Percentiles rank a stretch among this genome's conserved stretches.
These are phyloP conservation scores for Erynnis tages DNA, from an alignment of 2,888 invertebrate genomes.

Conservation along the genomic window DNA sequence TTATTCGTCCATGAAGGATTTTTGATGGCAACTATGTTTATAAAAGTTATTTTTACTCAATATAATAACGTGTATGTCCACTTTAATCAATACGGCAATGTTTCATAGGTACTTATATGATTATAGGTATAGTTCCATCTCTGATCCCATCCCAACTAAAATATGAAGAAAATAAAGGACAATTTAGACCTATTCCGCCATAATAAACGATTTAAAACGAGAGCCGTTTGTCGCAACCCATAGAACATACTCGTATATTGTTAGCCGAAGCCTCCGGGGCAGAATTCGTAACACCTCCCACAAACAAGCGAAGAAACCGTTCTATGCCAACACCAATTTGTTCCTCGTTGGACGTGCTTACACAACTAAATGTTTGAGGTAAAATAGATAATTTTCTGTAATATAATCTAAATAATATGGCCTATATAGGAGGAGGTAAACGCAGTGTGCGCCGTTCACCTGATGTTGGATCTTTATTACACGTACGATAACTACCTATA, in stretches of 20 bases:
- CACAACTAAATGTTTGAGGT: conserved; percentile 19
- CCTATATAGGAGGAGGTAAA: neutral
- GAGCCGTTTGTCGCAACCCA: conserved; percentile 53
- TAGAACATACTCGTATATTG: conserved; percentile 60
- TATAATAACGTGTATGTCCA: no score
- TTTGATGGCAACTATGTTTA: no score
- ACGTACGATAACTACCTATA: no score
- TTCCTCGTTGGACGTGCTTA: conserved; percentile 29
- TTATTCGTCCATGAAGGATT: no score
- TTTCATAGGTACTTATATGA: no score
- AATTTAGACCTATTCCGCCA: conserved; percentile 47
- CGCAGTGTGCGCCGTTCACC: no score
- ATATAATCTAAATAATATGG: neutral
- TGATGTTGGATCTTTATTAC: neutral
- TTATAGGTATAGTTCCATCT: no score
- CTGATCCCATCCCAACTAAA: no score
- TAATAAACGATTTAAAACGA: conserved; percentile 48
- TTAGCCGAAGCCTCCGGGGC: conserved; percentile 52
- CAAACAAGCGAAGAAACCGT: conserved; percentile 47
- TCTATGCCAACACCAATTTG: conserved; percentile 35
- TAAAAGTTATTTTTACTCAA: no score
- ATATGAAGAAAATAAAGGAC: neutral
- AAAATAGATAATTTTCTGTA: conserved; percentile 10
- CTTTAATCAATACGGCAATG: no score
- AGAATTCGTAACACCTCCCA: conserved; percentile 64